These are phyloP conservation scores for Plectrocnemia conspersa DNA, from an alignment of 1,140 invertebrate species.

Conservation along the genomic window DNA sequence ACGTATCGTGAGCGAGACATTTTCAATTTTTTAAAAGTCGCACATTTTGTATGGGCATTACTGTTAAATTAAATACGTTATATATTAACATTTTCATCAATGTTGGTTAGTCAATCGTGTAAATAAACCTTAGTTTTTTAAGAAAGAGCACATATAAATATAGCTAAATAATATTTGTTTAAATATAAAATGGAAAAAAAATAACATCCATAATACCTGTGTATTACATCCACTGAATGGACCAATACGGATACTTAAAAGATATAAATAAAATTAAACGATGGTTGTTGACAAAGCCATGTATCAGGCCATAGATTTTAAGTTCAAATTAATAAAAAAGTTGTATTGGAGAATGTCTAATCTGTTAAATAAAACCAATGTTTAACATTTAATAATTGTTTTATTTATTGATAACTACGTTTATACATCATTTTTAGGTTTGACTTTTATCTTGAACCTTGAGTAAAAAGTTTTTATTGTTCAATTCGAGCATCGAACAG, in stretches of 20 bases:
- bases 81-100: conserved; percentile 29
- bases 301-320: conserved; percentile 36
- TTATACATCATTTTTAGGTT: background rate
- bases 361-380: conserved; percentile 34
- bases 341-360: conserved; percentile 33
- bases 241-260: conserved; percentile 34
- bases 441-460: conserved; percentile 35
- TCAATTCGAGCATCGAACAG: conserved; percentile 43
- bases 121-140: conserved; percentile 28
- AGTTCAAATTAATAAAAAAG: conserved; percentile 34
- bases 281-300: conserved; percentile 36
- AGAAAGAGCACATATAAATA: conserved; percentile 28
- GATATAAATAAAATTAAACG: conserved; percentile 38
- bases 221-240: conserved; percentile 35
- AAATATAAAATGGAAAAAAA: too few species aligned
- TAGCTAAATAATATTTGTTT: conserved; percentile 25
- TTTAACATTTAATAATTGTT: conserved; percentile 32
- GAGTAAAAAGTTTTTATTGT: conserved; percentile 42
- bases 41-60: conserved; percentile 17
- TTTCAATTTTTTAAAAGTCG: background rate
- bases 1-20: too few species aligned
- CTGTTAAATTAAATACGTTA: conserved; percentile 16
- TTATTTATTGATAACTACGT: background rate
- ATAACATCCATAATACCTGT: conserved; percentile 11
- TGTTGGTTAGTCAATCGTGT: conserved; percentile 35